Evolutionary conservation across 2,113 vertebrate genomes (phyloP).

Genomic region (Sterrhoptilus dennistouni): DNA sequence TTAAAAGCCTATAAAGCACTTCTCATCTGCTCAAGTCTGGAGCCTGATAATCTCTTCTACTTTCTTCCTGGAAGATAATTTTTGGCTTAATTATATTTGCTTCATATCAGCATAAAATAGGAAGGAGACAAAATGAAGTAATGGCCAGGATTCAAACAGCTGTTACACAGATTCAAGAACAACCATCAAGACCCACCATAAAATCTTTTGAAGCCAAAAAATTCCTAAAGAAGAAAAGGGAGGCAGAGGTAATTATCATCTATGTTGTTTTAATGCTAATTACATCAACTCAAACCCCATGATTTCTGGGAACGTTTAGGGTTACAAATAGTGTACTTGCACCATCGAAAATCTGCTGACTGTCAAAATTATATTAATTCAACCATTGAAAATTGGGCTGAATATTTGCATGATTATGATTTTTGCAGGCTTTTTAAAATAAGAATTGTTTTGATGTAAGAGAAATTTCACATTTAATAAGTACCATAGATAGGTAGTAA

Average conservation of each 20-base stretch:
- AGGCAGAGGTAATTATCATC: constrained; percentile 80
- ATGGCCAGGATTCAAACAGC: constrained; percentile 78
- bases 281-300: not conserved
- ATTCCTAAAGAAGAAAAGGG: constrained; percentile 74
- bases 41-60: not conserved
- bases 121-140: constrained; percentile 77
- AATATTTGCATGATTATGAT: not conserved
- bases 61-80: not conserved
- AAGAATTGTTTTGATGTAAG: not conserved
- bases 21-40: not conserved
- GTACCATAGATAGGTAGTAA: not conserved
- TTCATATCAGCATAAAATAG: constrained; percentile 64
- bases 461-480: not conserved
- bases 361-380: not conserved
- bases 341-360: not conserved
- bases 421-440: not conserved
- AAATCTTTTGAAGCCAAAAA: constrained; percentile 72
- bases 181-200: constrained; percentile 62
- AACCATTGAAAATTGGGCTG: not conserved
- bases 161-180: constrained; percentile 78
- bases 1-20: not conserved
- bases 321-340: not conserved
- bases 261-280: not conserved
- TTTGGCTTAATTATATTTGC: not conserved
- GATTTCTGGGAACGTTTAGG: not conserved